Conservation (phyloP, 2,113 vertebrate genomes). For the Limnothrissa miodon region DNA sequence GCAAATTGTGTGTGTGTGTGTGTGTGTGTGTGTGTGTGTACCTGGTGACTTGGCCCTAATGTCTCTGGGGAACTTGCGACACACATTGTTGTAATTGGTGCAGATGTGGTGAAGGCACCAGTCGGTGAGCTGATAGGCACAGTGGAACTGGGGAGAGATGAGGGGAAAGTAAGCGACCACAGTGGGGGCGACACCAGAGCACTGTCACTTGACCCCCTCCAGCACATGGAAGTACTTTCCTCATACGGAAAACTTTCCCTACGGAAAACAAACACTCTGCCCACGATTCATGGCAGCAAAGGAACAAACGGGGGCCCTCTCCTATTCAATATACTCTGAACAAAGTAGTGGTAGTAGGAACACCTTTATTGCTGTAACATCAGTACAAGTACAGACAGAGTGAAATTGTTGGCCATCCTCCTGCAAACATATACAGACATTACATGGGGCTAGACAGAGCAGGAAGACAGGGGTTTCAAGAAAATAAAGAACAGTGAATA, state of each 20-base stretch:
- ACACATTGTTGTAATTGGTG: constrained; percentile 85
- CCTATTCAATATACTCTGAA: neutral
- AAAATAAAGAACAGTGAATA: too few species aligned
- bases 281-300: neutral
- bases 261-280: neutral
- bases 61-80: constrained; percentile 81
- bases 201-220: neutral
- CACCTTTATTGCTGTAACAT: too few species aligned
- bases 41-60: constrained; percentile 84
- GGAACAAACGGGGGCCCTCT: neutral
- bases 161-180: neutral
- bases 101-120: constrained; percentile 88
- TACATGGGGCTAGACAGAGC: too few species aligned
- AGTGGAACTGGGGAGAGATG: constrained; percentile 73
- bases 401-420: too few species aligned
- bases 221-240: neutral
- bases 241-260: neutral
- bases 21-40: constrained; percentile 36
- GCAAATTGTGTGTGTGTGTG: neutral
- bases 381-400: too few species aligned
- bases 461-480: too few species aligned
- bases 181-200: neutral
- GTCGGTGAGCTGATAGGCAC: constrained; percentile 77
- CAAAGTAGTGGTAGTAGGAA: too few species aligned
- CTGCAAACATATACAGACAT: too few species aligned